phyloP scores from a whole-genome alignment of 2,888 invertebrate genomes.

The Coleophora deauratella region DNA sequence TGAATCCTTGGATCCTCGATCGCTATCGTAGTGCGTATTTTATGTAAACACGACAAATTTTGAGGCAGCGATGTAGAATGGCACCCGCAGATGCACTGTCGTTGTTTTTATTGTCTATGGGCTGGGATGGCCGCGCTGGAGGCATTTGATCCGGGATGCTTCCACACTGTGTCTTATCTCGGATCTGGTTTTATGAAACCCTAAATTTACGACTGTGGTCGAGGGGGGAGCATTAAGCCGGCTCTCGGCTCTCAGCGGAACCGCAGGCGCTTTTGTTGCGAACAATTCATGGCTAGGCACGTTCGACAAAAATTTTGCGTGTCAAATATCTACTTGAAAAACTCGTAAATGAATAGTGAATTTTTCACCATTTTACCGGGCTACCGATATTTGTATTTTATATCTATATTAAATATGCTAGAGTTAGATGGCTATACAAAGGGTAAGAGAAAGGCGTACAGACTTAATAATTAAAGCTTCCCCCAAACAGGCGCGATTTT shows the following conservation, averaged over 20 bases:
- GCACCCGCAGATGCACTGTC: slow-evolving; percentile 67
- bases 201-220: slow-evolving; percentile 73
- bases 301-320: slow-evolving; percentile 64
- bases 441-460: too few relatives aligned
- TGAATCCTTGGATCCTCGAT: slow-evolving; percentile 58
- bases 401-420: too few relatives aligned
- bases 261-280: slow-evolving; percentile 65
- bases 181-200: slow-evolving; percentile 74
- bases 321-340: slow-evolving; percentile 50
- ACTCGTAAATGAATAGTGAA: slow-evolving; percentile 39
- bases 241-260: slow-evolving; percentile 53
- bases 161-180: slow-evolving; percentile 73
- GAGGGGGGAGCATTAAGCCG: slow-evolving; percentile 67
- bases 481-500: too few relatives aligned
- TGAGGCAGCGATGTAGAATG: slow-evolving; percentile 46
- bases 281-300: slow-evolving; percentile 66
- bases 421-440: too few relatives aligned
- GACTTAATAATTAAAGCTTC: too few relatives aligned
- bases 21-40: slow-evolving; percentile 62
- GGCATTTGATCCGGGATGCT: slow-evolving; percentile 70
- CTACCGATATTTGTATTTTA: neutral
- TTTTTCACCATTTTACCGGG: slow-evolving; percentile 43
- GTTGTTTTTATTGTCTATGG: slow-evolving; percentile 68
- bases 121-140: slow-evolving; percentile 39
- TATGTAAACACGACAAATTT: slow-evolving; percentile 72